Evolutionary conservation across 2,797 vertebrate genomes (phyloP).

Genomic region (Artibeus jamaicensis): DNA sequence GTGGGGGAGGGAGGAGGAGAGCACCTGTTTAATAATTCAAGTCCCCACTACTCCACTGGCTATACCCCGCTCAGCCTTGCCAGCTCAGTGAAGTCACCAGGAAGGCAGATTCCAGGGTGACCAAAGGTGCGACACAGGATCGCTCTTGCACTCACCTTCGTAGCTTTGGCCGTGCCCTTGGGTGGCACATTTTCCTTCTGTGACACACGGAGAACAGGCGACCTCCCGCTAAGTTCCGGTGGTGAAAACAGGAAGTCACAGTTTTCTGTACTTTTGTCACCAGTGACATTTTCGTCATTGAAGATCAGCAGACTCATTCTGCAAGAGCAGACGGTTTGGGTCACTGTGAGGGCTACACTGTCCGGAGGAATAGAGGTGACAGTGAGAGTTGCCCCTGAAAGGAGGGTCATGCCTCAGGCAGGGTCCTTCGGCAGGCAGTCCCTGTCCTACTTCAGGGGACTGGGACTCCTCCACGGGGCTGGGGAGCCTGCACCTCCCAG

Average conservation of each 20-base stretch:
- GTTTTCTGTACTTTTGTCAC: slow-evolving; percentile 76
- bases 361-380: rapidly evolving
- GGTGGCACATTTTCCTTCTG: slow-evolving; percentile 93
- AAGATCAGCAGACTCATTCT: slow-evolving; percentile 92
- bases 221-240: slow-evolving; percentile 87
- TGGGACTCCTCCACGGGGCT: neutral
- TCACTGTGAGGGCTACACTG: slow-evolving; percentile 44
- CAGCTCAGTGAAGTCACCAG: neutral
- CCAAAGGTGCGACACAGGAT: rapidly evolving
- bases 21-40: neutral
- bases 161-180: slow-evolving; percentile 82
- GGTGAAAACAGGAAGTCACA: slow-evolving; percentile 85
- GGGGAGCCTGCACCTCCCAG: neutral
- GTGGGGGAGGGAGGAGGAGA: neutral
- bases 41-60: neutral
- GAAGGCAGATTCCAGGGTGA: neutral
- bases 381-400: too few species aligned
- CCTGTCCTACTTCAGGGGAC: neutral
- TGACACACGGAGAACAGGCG: slow-evolving; percentile 89
- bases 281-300: slow-evolving; percentile 87
- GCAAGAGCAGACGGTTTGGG: slow-evolving; percentile 53
- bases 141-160: slow-evolving; percentile 85
- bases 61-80: rapidly evolving
- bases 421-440: neutral
- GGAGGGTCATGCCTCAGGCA: neutral